Evolutionary conservation across 2,888 invertebrate species (phyloP), one percentile per base, ranked within the genome.

Genomic region (Incurvaria masculella): DNA sequence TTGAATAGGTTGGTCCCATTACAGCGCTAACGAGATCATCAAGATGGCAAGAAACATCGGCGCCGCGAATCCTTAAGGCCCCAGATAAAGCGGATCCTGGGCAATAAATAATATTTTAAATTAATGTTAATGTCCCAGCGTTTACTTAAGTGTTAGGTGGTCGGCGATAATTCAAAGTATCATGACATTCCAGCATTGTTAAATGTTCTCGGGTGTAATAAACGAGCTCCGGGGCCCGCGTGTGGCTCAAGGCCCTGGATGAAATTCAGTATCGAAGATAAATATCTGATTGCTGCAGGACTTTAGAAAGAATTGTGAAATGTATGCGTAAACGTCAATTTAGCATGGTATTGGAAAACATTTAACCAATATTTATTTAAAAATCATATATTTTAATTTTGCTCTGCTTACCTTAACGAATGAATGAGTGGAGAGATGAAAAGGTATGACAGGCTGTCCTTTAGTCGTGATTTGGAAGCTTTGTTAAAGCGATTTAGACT

Each of bases 71-170:
- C 42, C 40, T n/a, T 5, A 5, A n/a, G 17, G 19, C 19, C 17
- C 42, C 56, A 55, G 61, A 64, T 64, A 64, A 62, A 61, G 65
- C 66, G 62, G 21, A 41, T 41, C 16, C 64, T 61, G 64, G 64
- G 72, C 72, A 67, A 72, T 78, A 78, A 79, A 79, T 76, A 78
- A 78, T 76, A 78, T 73, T 76, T 73, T 69, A 75, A 75, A 79
- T 79, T 73, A 76, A 79, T 78, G 79, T 66, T 78, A 78, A 79
- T 74, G 72, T 68, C 61, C 55, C 56, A 50, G 58, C 68, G 69
- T 70, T 66, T 61, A 67, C 69, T 68, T 66, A 70, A 75, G 69
- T 67, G 71, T 65, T 59, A 68, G 69, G 68, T 63, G 66, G 68
- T 52, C 62, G 60, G 71, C 59, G 63, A 71, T 79, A 79, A 75